Base-by-base conservation (phyloP, 23 tunicate species). In the Ascidia mentula region DNA sequence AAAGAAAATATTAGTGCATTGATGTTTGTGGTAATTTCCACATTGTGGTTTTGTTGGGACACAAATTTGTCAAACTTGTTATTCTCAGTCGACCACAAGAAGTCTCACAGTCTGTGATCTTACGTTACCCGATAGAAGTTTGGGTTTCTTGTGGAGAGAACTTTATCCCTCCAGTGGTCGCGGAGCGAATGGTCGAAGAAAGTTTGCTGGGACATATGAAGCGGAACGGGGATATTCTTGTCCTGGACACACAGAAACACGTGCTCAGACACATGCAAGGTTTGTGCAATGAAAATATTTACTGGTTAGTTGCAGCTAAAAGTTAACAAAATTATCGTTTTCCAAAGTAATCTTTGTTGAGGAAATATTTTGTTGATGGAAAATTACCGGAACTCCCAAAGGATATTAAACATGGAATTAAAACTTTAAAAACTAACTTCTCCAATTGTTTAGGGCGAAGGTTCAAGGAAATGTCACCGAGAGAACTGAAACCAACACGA, bases 131-230 rank as follows among this genome's bases (percentile, higher is more conserved):
- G 18, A 78, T 91, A 20, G 97, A 91, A 45, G 84, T 91, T 31
- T 91, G 97, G 97, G 87, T 91, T 12, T 91, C 97, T 0, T 85
- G 97, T 34, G 97, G 97, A 15, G 97, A 91, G 61, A 91, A 85
- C 69, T 91, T 91, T 72, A 77, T 91, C 60, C 89, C 75, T 20
- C 90, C 90, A 15, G 72, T 37, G 1, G 65, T 65, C 0, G 96
- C 96, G 34, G 96, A 90, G 28, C 85, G 80, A 69, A 6, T 84
- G 73, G 73, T 73, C n/a, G 83, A 80, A 77, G 86, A 80, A 18
- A 90, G 73, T 69, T 33, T 90, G n/a, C 69, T 60, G 31, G 75
- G 73, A 4, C 96, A 90, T 32, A 72, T 61, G 59, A 82, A 77
- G 15, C 78, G 96, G 5, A 90, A 90, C 38, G 88, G 82, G 15